Evolutionary conservation across 2,888 invertebrate genomes (phyloP).

Genomic region (Eristalinus sepulchralis): DNA sequence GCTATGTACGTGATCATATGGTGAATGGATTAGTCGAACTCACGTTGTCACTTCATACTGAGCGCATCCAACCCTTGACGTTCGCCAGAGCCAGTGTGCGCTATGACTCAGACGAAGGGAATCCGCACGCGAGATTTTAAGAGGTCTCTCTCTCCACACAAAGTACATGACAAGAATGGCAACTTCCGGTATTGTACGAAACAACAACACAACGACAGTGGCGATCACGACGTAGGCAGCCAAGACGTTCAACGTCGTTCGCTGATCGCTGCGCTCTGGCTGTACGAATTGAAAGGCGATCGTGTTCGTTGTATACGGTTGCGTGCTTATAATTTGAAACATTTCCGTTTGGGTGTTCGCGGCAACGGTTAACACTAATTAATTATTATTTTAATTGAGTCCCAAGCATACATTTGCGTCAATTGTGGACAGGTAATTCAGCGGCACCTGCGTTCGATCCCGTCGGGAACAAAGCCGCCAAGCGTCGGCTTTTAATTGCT

Average conservation of each 20-base stretch:
- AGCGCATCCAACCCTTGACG: conserved; percentile 45
- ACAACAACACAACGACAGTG: conserved; percentile 35
- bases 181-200: conserved; percentile 72
- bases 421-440: conserved; percentile 65
- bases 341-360: conserved; percentile 69
- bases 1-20: conserved; percentile 62
- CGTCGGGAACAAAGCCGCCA: conserved; percentile 67
- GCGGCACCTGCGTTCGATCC: conserved; percentile 64
- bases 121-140: conserved; percentile 64
- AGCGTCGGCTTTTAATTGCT: conserved; percentile 61
- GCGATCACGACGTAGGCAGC: conserved; percentile 27
- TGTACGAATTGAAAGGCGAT: conserved; percentile 41
- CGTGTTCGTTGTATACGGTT: conserved; percentile 57
- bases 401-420: conserved; percentile 69
- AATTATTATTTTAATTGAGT: conserved; percentile 72
- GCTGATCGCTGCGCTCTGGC: background rate
- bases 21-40: conserved; percentile 58
- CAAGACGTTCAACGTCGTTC: conserved; percentile 21
- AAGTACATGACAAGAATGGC: conserved; percentile 72
- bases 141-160: conserved; percentile 38
- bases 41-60: conserved; percentile 45
- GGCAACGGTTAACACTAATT: conserved; percentile 71
- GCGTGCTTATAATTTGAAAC: conserved; percentile 71
- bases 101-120: conserved; percentile 61
- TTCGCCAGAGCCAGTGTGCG: conserved; percentile 9